Evolutionary conservation across 1,140 invertebrate genomes (phyloP), one percentile per base, ranked within the genome.

Genomic region (Anadara kagoshimensis): DNA sequence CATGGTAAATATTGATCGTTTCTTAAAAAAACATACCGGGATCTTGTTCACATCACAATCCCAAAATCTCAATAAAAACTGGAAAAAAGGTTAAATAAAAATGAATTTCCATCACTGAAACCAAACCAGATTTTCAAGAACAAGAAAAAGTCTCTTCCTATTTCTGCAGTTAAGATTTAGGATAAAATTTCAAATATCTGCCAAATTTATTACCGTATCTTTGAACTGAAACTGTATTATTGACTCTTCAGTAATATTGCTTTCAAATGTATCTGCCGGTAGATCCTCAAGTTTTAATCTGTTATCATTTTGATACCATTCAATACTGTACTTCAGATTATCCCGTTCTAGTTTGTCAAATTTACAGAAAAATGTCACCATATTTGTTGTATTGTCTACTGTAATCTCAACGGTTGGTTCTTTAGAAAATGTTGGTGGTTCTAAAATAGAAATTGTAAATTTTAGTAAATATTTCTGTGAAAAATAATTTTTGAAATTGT

Each of bases 401-500:
- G 24, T 36, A 12, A 81, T 66, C 11, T 4, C 24, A 12, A 83
- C n/a, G 22, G 45, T 20, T 18, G 81, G 81, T 18, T 47, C 43
- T 20, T 64, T 18, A 4, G 66, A 67, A 18, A 83, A 73, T 24
- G 67, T 75, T 14, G 78, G 81, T 14, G 75, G 68, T 18, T 79
- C 79, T 83, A 58, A 3, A 72, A 71, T 7, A 36, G 29, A 36
- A 36, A 36, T n/a, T n/a, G n/a, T n/a, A n/a, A n/a, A n/a, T n/a
- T n/a, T n/a, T n/a, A n/a, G n/a, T n/a, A n/a, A n/a, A n/a, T n/a
- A n/a, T n/a, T n/a, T n/a, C n/a, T n/a, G n/a, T n/a, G n/a, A n/a
- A n/a, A n/a, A n/a, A n/a, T n/a, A n/a, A n/a, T n/a, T n/a, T n/a
- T n/a, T n/a, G n/a, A n/a, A n/a, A n/a, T n/a, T n/a, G n/a, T n/a